phyloP scores from a whole-genome alignment of 2,797 vertebrate genomes.

The Gadopsis bispinosus region DNA sequence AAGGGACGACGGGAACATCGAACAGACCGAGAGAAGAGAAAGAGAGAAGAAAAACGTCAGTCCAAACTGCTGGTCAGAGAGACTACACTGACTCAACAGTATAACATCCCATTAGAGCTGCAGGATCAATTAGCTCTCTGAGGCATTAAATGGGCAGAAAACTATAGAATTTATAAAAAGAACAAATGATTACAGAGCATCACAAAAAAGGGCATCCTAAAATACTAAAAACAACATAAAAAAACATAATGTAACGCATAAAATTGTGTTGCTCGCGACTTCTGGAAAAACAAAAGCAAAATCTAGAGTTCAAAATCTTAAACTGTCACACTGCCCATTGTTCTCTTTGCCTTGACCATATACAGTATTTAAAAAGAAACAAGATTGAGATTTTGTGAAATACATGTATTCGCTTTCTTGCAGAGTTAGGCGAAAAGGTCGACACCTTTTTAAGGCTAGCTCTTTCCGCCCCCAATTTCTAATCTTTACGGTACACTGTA shows the following conservation, averaged over 20 bases:
- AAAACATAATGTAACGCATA: too few species aligned
- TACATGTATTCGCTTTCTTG: too few species aligned
- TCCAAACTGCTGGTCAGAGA: neutral
- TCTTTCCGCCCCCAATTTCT: neutral
- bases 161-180: neutral
- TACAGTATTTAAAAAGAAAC: too few species aligned
- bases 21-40: neutral
- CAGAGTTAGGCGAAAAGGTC: too few species aligned
- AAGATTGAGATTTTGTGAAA: too few species aligned
- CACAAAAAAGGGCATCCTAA: too few species aligned
- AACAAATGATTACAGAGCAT: neutral
- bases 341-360: too few species aligned
- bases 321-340: too few species aligned
- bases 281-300: neutral
- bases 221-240: neutral
- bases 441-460: neutral
- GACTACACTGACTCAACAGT: neutral
- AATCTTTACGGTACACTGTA: too few species aligned
- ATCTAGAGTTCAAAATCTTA: too few species aligned
- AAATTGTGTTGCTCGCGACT: neutral
- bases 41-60: constrained; percentile 6
- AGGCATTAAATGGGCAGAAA: neutral
- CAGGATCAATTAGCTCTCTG: neutral
- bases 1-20: neutral
- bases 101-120: neutral